These are phyloP conservation scores for Agonopterix arenella DNA, from an alignment of 2,888 invertebrate genomes.

Conservation along the genomic window DNA sequence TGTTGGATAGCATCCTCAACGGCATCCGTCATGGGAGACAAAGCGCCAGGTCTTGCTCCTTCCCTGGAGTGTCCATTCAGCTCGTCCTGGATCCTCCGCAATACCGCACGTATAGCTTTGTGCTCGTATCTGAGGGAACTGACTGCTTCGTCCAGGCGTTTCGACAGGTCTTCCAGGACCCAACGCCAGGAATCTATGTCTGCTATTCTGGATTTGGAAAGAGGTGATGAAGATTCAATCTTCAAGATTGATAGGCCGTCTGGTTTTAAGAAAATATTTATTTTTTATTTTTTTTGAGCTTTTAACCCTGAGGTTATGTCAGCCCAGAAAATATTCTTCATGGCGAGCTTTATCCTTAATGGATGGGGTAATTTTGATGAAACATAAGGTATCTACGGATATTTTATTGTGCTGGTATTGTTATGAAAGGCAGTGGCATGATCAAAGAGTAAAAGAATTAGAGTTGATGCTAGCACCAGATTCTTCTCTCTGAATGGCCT, in stretches of 20 bases:
- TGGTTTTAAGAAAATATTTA: too few relatives aligned
- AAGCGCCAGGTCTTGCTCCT: slow-evolving; percentile 43
- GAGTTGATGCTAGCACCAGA: slow-evolving; percentile 27
- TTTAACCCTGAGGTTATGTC: too few relatives aligned
- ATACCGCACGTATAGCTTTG: slow-evolving; percentile 48
- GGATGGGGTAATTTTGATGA: too few relatives aligned
- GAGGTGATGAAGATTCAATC: too few relatives aligned
- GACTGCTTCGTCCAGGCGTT: slow-evolving; percentile 46
- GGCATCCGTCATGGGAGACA: slow-evolving; percentile 41
- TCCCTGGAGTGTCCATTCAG: slow-evolving; percentile 32
- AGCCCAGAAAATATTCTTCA: too few relatives aligned
- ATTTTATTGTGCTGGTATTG: too few relatives aligned
- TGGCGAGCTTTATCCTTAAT: too few relatives aligned
- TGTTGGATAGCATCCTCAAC: slow-evolving; percentile 53
- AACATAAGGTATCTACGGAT: too few relatives aligned
- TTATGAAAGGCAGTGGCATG: too few relatives aligned
- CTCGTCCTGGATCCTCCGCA: slow-evolving; percentile 43
- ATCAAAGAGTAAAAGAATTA: slow-evolving; percentile 10
- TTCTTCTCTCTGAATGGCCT: slow-evolving; percentile 47
- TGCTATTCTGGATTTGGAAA: slow-evolving; percentile 38
- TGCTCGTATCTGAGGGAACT: slow-evolving; percentile 44
- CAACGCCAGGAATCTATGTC: slow-evolving; percentile 63
- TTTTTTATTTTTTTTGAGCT: too few relatives aligned
- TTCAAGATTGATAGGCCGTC: too few relatives aligned
- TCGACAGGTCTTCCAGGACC: slow-evolving; percentile 54